Evolutionary conservation across 2,113 vertebrate species (phyloP), one percentile per base, ranked within the genome.

Genomic region (Aspidoscelis tigris): DNA sequence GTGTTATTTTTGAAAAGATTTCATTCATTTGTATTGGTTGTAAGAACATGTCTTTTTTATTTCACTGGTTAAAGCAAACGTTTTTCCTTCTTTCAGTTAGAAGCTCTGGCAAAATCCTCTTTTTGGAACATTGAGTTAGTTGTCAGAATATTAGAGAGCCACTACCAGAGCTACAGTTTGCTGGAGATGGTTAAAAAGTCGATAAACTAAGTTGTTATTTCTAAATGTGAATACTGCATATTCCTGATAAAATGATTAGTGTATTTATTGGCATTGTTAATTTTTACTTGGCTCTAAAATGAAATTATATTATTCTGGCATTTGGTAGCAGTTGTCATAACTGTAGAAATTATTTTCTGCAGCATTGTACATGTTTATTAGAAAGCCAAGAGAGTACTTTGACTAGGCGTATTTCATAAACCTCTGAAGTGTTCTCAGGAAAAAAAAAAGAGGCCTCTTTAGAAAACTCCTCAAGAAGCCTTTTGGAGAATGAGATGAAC

Each of bases 101-200:
- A 76, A 87, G 84, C 85, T 90, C 73, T 90, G 84, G 88, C 90
- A 91, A 84, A 93, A 50, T n/a, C 66, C 26, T 71, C 78, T 87
- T 53, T 83, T 75, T 66, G 79, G 79, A 88, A 93, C 33, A 43
- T 33, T 22, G 7, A 84, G 73, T 39, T 3, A 72, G 78, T 83
- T 81, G 71, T 84, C 39, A 77, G 61, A 53, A 22, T 88, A 89
- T 88, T 70, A 22, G 87, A 82, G 86, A 43, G 53, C 21, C 4
- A 24, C 81, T 64, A 86, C 53, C 71, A 90, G 89, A 89, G 81
- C n/a, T 69, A 21, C 12, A 66, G 26, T 88, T 90, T 87, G 82
- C 71, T 85, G 84, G 80, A 43, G 88, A 82, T 82, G 84, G 71
- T 89, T 78, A 88, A 3, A 11, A n/a, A 14, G 0, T 0, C 68